Evolutionary conservation across 1,140 invertebrate genomes (phyloP).

Genomic region (Brachionus asplanchnoidis): DNA sequence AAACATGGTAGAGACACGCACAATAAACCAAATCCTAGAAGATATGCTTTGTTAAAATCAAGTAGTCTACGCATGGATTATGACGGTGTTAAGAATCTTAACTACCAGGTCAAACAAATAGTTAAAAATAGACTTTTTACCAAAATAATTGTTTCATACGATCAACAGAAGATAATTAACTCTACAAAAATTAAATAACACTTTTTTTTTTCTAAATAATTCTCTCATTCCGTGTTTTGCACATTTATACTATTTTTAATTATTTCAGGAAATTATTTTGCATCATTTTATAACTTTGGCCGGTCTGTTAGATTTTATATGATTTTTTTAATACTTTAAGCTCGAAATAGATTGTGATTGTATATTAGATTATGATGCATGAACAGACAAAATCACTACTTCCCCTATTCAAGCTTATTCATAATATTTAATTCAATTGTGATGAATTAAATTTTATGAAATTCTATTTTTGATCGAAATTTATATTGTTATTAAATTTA

Average conservation of each 20-base stretch:
- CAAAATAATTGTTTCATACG: background rate
- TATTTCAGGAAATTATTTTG: background rate
- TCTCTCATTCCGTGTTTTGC: background rate
- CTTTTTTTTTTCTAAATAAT: background rate
- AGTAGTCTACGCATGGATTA: background rate
- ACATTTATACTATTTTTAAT: background rate
- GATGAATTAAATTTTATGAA: background rate
- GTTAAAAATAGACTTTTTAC: slow-evolving; percentile 26
- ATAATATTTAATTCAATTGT: background rate
- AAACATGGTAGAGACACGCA: slow-evolving; percentile 60
- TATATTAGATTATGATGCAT: background rate
- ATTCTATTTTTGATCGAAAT: background rate
- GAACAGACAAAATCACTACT: background rate
- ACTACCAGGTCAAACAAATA: background rate
- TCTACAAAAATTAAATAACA: background rate
- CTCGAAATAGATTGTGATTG: background rate
- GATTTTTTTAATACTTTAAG: background rate
- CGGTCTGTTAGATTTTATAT: background rate
- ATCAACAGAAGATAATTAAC: background rate
- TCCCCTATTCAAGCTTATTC: background rate
- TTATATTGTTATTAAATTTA: background rate
- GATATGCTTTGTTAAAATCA: slow-evolving; percentile 6
- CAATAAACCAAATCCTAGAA: slow-evolving; percentile 7
- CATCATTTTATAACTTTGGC: background rate
- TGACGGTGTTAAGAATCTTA: slow-evolving; percentile 3